A percentile compares a stretch with the other conserved stretches of the same genome.
Evolutionary conservation across 1,140 invertebrate species (phyloP).

Genomic region (Centruroides vittatus): DNA sequence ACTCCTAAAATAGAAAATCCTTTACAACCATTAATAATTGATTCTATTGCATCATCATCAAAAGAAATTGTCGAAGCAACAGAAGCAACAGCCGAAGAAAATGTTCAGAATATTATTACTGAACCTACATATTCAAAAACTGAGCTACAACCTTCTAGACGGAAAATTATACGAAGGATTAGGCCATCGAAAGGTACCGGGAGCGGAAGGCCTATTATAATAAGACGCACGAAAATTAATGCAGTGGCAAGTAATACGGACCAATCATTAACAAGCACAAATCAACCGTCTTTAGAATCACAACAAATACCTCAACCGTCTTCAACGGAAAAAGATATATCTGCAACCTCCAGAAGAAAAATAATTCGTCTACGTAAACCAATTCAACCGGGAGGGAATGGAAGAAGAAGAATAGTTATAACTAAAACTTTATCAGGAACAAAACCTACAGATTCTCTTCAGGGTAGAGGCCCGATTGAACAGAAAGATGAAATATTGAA

Average conservation of each 20-base stretch:
- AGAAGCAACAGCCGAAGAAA: neutral
- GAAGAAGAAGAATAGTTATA: neutral
- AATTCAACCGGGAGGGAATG: neutral
- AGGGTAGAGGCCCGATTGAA: neutral
- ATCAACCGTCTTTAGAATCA: neutral
- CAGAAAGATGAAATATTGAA: neutral
- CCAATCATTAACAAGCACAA: too few relatives aligned
- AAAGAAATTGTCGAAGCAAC: neutral
- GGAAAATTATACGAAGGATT: slow-evolving; percentile 5
- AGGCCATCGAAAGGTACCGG: slow-evolving; percentile 11
- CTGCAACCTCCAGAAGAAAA: neutral
- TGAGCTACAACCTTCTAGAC: neutral
- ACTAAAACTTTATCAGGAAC: neutral
- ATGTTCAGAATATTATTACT: neutral
- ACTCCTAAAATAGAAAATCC: neutral
- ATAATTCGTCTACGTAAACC: neutral
- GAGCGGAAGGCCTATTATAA: slow-evolving; percentile 1
- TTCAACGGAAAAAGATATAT: neutral
- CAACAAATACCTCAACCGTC: neutral
- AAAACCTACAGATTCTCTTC: neutral
- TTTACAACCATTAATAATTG: neutral
- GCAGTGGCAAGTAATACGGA: neutral
- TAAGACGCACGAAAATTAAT: slow-evolving; percentile 9
- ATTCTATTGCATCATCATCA: neutral
- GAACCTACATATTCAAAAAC: too few relatives aligned